Percentiles rank a stretch among this genome's conserved stretches.
Evolutionary conservation across 2,888 invertebrate species (phyloP).

Genomic region (Platycheirus albimanus): DNA sequence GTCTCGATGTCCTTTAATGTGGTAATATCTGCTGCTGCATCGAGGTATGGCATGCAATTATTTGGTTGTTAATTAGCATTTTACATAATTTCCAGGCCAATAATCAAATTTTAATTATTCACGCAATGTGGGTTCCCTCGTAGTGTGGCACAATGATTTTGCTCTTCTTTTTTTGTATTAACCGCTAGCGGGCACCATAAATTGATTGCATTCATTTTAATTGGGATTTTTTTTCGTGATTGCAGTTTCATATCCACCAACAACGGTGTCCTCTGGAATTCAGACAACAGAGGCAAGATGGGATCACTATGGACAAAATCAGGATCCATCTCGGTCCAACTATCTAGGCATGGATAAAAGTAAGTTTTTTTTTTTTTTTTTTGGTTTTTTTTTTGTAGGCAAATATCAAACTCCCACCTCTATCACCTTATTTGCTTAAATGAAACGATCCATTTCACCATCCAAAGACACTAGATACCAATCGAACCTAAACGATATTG

Average conservation of each 20-base stretch:
- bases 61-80: conserved; percentile 79
- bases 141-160: conserved; percentile 14
- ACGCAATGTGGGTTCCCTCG: conserved; percentile 51
- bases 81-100: conserved; percentile 76
- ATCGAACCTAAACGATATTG: conserved; percentile 90
- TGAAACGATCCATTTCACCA: conserved; percentile 57
- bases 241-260: conserved; percentile 81
- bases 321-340: conserved; percentile 78
- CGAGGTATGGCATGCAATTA: conserved; percentile 52
- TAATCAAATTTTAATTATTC: conserved; percentile 74
- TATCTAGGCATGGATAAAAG: conserved; percentile 79
- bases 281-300: conserved; percentile 80
- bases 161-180: neutral
- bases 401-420: conserved; percentile 30
- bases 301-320: conserved; percentile 78
- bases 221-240: conserved; percentile 13
- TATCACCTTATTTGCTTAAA: conserved; percentile 40
- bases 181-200: conserved; percentile 17
- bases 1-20: conserved; percentile 37
- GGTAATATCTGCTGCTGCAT: conserved; percentile 46
- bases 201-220: conserved; percentile 65
- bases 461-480: conserved; percentile 88
- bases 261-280: conserved; percentile 78
- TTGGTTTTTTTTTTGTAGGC: conserved; percentile 2
- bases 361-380: conserved; percentile 75